Evolutionary conservation across 1,140 invertebrate species (phyloP), one percentile per base, ranked within the genome.

Genomic region (Ceratina calcarata): DNA sequence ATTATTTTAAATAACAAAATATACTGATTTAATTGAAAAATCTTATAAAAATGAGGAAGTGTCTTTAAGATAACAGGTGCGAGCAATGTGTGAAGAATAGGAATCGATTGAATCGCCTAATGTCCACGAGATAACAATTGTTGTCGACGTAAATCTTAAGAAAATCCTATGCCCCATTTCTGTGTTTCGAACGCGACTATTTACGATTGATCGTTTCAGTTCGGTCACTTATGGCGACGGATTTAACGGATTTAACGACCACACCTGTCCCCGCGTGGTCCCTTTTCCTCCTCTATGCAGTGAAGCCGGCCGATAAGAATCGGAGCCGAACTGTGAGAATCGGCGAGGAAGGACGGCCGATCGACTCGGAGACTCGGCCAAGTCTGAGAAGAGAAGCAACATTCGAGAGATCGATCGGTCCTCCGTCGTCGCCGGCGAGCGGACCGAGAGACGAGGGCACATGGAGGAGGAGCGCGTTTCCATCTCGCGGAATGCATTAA

Each of bases 401-500:
- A 53, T 80, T 80, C 75, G 80, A 80, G 73, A 85, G 83, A 86
- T 86, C 83, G 84, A 86, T 86, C 83, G 84, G 51, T 74, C 58
- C 55, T 74, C 37, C 37, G 37, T 45, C 71, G 37, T 71, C 53
- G n/a, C 51, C 72, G 60, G n/a, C 68, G 66, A 49, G 72, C 27
- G 78, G 58, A 51, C 78, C 65, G 65, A 70, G 10, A 27, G 8
- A 83, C 71, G 72, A 67, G n/a, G 37, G 49, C 51, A 65, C 51
- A 55, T 60, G 67, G 60, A 78, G 70, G 10, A 45, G 37, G 37
- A 45, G 57, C 77, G 77, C 71, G 82, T 83, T 86, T 86, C 85
- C 85, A 86, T 86, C 85, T 86, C 81, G 81, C 85, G 85, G 86
- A 87, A 87, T 87, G 82, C 85, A 87, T 87, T 87, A 87, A 86